Base-by-base conservation (phyloP, 2,888 invertebrate genomes). In the Tinea pellionella region DNA sequence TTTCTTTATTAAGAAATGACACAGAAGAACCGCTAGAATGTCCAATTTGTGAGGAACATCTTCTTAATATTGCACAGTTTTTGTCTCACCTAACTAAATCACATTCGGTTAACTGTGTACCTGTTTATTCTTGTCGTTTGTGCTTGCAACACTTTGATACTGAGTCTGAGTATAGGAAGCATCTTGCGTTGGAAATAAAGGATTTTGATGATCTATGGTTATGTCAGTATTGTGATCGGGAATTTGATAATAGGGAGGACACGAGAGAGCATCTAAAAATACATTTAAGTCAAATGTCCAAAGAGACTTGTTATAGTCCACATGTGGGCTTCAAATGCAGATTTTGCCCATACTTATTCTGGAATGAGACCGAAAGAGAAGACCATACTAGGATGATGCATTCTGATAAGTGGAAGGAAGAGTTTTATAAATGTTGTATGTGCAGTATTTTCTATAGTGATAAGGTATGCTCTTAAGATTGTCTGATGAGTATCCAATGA, bases 221-320 rank as follows among this genome's bases (percentile, higher is more conserved):
- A 2, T 89, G 89, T 69, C 88, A 89, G 71, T 84, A 88, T 66
- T 89, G 89, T 70, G 84, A 88, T 51, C 78, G 79, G 41, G 87
- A 87, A 63, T 88, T 88, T 75, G 73, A 79, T 42, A 72, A 75
- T 18, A 65, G 88, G 47, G 77, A 74, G 62, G 64, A 66, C 0
- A 77, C 84, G 0, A 72, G 88, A 43, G 66, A 64, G 6, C 86
- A 83, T 67, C 67, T 83, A 63, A 75, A 75, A 0, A 77, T 75
- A 42, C 88, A 85, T 64, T 81, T 74, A 75, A 71, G 74, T 61
- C 15, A 41, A 16, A 67, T 79, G 32, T 80, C 82, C 55, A 76
- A 71, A 69, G 79, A 81, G 62, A 87, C 86, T 63, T 87, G 87
- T 63, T 86, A 84, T 61, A 80, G 85, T 63, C 81, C 87, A 0